Evolutionary conservation across 2,888 invertebrate genomes (phyloP).

Genomic region (Germaria angustata): DNA sequence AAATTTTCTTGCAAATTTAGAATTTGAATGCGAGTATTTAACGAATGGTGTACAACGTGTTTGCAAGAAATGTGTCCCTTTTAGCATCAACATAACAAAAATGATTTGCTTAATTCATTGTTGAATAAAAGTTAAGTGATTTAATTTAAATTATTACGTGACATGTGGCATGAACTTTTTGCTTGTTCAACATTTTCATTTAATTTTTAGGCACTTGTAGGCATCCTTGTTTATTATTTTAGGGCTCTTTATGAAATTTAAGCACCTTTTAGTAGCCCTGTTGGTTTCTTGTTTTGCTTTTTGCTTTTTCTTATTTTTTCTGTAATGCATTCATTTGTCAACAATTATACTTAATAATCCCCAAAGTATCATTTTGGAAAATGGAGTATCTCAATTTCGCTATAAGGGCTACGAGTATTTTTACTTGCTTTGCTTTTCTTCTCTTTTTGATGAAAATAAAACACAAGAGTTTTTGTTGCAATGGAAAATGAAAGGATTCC

Average conservation of each 20-base stretch:
- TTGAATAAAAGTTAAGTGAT: too few species aligned
- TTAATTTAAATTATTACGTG: conserved; percentile 27
- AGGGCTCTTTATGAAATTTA: conserved; percentile 19
- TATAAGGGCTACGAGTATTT: conserved; percentile 7
- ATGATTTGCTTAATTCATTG: too few species aligned
- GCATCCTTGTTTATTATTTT: conserved; percentile 7
- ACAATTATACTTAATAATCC: conserved; percentile 51
- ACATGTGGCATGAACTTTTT: neutral
- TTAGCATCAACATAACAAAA: too few species aligned
- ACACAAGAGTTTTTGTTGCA: conserved; percentile 27
- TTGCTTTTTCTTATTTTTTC: neutral
- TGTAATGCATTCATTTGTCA: conserved; percentile 52
- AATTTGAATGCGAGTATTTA: too few species aligned
- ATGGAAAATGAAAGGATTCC: conserved; percentile 45
- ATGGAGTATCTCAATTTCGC: conserved; percentile 42
- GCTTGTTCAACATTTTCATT: neutral
- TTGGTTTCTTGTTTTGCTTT: neutral
- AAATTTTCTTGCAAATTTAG: too few species aligned
- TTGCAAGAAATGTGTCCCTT: too few species aligned
- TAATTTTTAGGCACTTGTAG: conserved; percentile 10
- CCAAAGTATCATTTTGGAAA: conserved; percentile 58
- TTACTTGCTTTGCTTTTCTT: neutral
- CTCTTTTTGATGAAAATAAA: neutral
- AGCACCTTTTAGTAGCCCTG: conserved; percentile 46
- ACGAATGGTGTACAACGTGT: too few species aligned